Evolutionary conservation across 2,113 vertebrate species (phyloP).

Genomic region (Callaeas wilsoni): DNA sequence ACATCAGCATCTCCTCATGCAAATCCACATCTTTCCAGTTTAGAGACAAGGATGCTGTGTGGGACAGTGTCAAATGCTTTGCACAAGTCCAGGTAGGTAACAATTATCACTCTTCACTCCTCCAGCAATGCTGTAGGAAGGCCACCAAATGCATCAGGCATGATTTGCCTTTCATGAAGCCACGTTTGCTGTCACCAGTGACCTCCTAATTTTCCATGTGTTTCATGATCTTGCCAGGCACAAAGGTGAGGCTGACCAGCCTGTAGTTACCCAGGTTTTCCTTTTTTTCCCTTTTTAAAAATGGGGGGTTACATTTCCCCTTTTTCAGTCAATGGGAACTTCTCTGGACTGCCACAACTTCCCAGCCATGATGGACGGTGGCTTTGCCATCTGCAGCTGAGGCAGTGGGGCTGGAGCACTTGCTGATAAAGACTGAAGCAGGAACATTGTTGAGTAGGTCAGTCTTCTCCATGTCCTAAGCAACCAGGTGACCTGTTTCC

Average conservation of each 20-base stretch:
- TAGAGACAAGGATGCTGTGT: neutral
- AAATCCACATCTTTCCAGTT: neutral
- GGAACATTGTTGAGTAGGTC: rapidly evolving
- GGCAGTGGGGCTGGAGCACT: neutral
- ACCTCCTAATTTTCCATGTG: neutral
- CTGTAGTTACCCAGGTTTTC: neutral
- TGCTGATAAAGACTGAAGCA: neutral
- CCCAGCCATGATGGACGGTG: neutral
- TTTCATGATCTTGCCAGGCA: neutral
- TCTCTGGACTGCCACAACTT: neutral
- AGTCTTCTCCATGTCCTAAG: neutral
- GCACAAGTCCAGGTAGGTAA: neutral
- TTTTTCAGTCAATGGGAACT: neutral
- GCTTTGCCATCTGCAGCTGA: neutral
- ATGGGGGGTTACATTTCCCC: neutral
- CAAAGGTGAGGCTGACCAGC: neutral
- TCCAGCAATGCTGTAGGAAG: neutral
- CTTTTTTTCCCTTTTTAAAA: neutral
- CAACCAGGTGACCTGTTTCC: neutral
- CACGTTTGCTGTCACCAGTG: neutral
- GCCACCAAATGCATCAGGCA: neutral
- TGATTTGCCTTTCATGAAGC: neutral
- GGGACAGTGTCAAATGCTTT: neutral
- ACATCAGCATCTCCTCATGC: neutral
- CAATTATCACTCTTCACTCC: neutral